These are phyloP conservation scores for Tyto alba DNA, from an alignment of 2,113 vertebrate genomes.

Conservation along the genomic window DNA sequence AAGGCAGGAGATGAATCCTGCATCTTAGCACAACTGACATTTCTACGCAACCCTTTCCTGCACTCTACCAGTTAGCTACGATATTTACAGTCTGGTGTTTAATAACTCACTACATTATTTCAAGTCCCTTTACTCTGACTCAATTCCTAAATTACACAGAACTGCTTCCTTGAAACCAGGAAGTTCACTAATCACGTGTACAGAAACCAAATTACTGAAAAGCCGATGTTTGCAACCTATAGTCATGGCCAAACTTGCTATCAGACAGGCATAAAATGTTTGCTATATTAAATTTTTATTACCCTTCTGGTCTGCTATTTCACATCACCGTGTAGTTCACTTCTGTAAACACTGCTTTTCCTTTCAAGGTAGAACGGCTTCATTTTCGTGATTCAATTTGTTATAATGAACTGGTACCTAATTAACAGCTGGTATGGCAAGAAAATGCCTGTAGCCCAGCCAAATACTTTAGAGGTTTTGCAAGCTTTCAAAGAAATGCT, in stretches of 20 bases:
- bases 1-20: background rate
- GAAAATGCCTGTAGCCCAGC: background rate
- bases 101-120: background rate
- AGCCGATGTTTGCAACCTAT: background rate
- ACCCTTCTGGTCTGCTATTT: background rate
- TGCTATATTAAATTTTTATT: background rate
- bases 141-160: slow-evolving; percentile 35
- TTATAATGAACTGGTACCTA: background rate
- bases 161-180: slow-evolving; percentile 31
- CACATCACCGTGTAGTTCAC: background rate
- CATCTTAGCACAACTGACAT: background rate
- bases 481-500: background rate
- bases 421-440: background rate
- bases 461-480: background rate
- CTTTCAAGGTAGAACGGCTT: background rate
- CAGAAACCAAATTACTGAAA: slow-evolving; percentile 7
- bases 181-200: slow-evolving; percentile 13
- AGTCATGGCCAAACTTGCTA: background rate
- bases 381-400: background rate
- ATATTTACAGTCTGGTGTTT: background rate
- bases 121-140: slow-evolving; percentile 34
- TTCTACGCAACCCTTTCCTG: background rate
- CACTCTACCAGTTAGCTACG: background rate
- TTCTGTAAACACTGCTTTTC: background rate
- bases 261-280: background rate